These are phyloP conservation scores for Limosa lapponica DNA, from an alignment of 2,797 vertebrate genomes.

Conservation along the genomic window DNA sequence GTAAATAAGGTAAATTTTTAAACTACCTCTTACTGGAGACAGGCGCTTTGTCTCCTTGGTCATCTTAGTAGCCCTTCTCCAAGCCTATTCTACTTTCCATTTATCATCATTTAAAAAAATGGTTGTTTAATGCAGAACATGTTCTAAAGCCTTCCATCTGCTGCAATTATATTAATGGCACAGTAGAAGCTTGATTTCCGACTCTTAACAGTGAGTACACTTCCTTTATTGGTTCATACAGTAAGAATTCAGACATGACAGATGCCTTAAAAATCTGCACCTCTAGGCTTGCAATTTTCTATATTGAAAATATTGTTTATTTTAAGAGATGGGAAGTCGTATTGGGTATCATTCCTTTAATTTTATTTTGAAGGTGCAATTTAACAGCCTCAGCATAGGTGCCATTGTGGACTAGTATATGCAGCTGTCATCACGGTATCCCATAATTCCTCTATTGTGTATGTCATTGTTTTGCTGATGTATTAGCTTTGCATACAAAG, in stretches of 20 bases:
- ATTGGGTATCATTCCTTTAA: neutral
- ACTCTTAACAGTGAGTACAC: neutral
- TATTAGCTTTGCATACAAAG: neutral
- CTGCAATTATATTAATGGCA: neutral
- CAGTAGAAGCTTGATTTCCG: neutral
- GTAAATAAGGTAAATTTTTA: neutral
- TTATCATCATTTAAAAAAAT: neutral
- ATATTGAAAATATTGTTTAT: neutral
- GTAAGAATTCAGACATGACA: neutral
- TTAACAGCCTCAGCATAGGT: neutral
- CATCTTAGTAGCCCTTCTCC: neutral
- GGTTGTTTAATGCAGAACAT: neutral
- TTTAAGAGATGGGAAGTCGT: neutral
- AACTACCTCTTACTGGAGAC: neutral
- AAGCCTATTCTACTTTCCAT: neutral
- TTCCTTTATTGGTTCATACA: neutral
- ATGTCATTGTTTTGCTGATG: neutral
- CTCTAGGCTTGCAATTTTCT: neutral
- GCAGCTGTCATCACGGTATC: neutral
- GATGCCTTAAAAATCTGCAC: conserved; percentile 15
- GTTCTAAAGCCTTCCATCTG: neutral
- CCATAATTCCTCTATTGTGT: neutral
- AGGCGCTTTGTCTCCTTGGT: neutral
- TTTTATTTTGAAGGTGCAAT: neutral
- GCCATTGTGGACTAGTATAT: no score